phyloP scores from a whole-genome alignment of 2,113 vertebrate species.

The Erpornis zantholeuca region DNA sequence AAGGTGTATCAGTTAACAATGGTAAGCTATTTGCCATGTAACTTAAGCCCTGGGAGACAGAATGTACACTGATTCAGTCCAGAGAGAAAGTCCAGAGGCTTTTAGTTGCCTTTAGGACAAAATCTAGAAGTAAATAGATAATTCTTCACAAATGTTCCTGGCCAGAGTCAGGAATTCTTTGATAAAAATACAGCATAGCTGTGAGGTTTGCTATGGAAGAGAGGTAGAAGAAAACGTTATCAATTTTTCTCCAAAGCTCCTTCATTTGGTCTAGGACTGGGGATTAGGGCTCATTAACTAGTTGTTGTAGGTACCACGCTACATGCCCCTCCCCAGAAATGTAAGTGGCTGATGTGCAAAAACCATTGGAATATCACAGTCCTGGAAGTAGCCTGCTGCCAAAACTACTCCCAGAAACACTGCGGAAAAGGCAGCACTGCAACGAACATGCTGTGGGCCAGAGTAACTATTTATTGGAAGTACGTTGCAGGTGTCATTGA shows the following conservation, averaged over 20 bases:
- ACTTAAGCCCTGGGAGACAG: background rate
- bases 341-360: background rate
- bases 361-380: background rate
- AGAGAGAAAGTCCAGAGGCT: background rate
- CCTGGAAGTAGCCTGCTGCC: background rate
- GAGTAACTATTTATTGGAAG: background rate
- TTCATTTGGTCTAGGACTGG: background rate
- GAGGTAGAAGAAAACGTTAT: background rate
- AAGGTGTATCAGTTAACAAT: background rate
- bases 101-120: background rate
- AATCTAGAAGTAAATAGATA: background rate
- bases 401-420: background rate
- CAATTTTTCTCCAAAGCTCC: background rate
- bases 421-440: background rate
- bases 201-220: background rate
- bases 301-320: rapidly evolving
- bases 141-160: background rate
- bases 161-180: background rate
- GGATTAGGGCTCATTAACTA: background rate
- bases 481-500: background rate
- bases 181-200: background rate
- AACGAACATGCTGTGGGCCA: background rate
- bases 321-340: background rate
- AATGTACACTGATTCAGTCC: background rate
- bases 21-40: background rate